phyloP scores from a whole-genome alignment of 1,140 invertebrate genomes.

The Drosophila melanica region DNA sequence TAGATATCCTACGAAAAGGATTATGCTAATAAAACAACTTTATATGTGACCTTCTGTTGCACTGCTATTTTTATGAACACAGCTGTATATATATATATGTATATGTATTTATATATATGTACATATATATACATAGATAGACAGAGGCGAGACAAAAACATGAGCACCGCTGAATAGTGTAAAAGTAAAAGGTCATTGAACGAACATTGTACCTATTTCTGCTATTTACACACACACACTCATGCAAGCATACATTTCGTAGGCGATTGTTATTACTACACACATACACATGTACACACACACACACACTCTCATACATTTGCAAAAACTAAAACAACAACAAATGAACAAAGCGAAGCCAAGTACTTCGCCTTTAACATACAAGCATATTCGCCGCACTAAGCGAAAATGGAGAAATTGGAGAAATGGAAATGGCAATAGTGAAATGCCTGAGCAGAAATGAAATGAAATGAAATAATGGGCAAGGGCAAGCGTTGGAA shows the following conservation, averaged over 20 bases:
- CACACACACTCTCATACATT: constrained; percentile 28
- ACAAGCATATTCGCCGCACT: constrained; percentile 31
- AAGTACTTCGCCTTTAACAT: constrained; percentile 34
- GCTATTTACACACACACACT: constrained; percentile 46
- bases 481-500: constrained; percentile 45
- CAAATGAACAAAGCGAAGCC: constrained; percentile 52
- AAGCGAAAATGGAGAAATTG: constrained; percentile 67
- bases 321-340: constrained; percentile 62
- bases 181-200: constrained; percentile 81
- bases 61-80: too few species aligned
- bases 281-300: background rate
- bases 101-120: background rate
- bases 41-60: too few species aligned
- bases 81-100: background rate
- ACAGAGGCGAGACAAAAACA: constrained; percentile 16
- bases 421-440: constrained; percentile 58
- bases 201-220: constrained; percentile 79
- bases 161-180: constrained; percentile 48
- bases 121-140: constrained; percentile 1
- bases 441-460: constrained; percentile 52
- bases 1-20: too few species aligned
- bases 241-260: constrained; percentile 18
- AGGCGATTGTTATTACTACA: constrained; percentile 37
- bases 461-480: constrained; percentile 41
- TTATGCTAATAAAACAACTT: too few species aligned